Evolutionary conservation across 1,140 invertebrate species (phyloP).

Genomic region (Globodera ellingtonae): DNA sequence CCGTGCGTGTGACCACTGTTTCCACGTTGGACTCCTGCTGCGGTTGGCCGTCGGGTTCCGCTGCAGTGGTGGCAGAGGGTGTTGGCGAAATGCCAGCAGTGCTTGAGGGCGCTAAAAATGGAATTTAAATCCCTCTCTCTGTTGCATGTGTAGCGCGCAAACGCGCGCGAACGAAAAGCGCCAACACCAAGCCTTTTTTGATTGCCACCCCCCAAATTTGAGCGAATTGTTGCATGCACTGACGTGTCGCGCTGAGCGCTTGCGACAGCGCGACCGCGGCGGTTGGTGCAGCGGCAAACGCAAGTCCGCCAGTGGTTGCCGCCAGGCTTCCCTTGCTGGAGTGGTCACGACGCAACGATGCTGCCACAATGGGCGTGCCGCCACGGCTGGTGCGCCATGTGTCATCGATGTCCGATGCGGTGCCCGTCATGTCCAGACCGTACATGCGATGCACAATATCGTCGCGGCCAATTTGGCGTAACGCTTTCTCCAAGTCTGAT

Average conservation of each 20-base stretch:
- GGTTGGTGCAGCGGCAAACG: neutral
- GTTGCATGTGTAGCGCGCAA: too few relatives aligned
- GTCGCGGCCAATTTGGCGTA: constrained; percentile 61
- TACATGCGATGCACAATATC: constrained; percentile 61
- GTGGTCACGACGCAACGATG: constrained; percentile 32
- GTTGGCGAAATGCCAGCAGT: constrained; percentile 12
- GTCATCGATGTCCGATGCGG: constrained; percentile 7
- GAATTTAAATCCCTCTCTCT: neutral
- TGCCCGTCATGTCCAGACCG: constrained; percentile 32
- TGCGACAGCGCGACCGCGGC: neutral
- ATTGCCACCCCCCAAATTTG: too few relatives aligned
- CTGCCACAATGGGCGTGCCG: constrained; percentile 24
- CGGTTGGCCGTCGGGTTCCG: neutral
- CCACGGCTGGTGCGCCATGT: constrained; percentile 9
- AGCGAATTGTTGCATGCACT: neutral
- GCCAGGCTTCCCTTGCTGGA: constrained; percentile 39
- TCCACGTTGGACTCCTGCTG: constrained; percentile 21
- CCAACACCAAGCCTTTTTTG: too few relatives aligned
- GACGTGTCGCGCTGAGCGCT: constrained; percentile 14
- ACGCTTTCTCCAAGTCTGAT: constrained; percentile 56
- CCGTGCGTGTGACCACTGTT: constrained; percentile 51
- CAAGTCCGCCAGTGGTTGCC: neutral
- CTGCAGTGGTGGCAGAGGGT: neutral
- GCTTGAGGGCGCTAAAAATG: constrained; percentile 20
- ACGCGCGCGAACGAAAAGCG: too few relatives aligned